phyloP scores from a whole-genome alignment of 2,888 invertebrate species.

The Cheilosia variabilis region DNA sequence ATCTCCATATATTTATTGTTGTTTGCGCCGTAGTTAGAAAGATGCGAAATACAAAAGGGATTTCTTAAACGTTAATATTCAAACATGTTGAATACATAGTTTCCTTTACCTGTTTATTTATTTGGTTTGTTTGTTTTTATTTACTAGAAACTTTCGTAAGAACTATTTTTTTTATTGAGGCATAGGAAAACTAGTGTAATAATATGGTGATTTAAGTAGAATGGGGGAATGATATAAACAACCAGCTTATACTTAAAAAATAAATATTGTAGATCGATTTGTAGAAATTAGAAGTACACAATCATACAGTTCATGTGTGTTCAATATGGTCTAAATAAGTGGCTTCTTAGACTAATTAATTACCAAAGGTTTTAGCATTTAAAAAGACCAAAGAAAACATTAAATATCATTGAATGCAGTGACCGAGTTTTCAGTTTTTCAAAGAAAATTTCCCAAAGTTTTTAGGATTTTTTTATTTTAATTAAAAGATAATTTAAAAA shows the following conservation, averaged over 20 bases:
- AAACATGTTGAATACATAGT: conserved; percentile 36
- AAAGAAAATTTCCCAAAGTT: no score
- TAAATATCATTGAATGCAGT: neutral
- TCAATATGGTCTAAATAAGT: conserved; percentile 1
- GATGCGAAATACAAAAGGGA: conserved; percentile 32
- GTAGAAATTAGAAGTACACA: conserved; percentile 46
- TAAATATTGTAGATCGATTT: conserved; percentile 26
- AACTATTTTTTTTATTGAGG: conserved; percentile 17
- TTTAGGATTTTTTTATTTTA: no score
- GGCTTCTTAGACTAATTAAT: conserved; percentile 1
- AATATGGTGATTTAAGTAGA: conserved; percentile 17
- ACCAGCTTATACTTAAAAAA: conserved; percentile 13
- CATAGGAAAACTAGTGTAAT: conserved; percentile 22
- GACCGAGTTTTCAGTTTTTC: neutral
- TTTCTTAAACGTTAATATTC: conserved; percentile 19
- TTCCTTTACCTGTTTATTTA: conserved; percentile 6
- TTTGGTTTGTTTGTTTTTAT: neutral
- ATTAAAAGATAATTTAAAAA: no score
- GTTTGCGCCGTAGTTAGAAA: conserved; percentile 43
- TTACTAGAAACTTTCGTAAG: conserved; percentile 29
- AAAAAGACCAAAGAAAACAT: neutral
- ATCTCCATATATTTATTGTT: conserved; percentile 31
- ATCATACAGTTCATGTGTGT: conserved; percentile 9
- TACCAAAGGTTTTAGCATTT: neutral
- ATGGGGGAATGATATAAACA: conserved; percentile 3